Conservation (phyloP, 2,797 vertebrate species). For the Melanotaenia maccullochi region DNA sequence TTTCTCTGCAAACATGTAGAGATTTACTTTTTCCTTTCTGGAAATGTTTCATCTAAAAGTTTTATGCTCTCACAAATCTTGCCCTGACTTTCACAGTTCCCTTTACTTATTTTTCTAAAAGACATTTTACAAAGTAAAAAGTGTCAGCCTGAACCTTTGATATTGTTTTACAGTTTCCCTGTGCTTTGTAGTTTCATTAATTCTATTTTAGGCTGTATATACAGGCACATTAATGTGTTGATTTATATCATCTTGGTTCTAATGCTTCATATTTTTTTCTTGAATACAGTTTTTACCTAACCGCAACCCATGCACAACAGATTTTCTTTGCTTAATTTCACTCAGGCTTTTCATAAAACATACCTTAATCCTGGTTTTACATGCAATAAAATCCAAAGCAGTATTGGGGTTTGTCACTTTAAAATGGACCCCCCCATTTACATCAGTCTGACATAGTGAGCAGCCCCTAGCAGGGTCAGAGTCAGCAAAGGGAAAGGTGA, state of each 20-base stretch:
- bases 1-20: background rate
- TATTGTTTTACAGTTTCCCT: conserved; percentile 2
- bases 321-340: background rate
- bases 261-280: background rate
- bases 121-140: background rate
- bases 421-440: conserved; percentile 38
- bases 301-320: background rate
- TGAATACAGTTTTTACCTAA: background rate
- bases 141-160: conserved; percentile 2
- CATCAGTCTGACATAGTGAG: conserved; percentile 19
- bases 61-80: conserved; percentile 10
- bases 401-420: conserved; percentile 6
- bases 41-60: background rate
- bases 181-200: conserved; percentile 6
- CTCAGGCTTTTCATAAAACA: background rate
- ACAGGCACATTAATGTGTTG: background rate
- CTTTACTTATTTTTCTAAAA: background rate
- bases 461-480: conserved; percentile 45
- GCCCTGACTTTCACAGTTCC: background rate
- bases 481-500: conserved; percentile 65
- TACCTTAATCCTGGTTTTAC: conserved; percentile 1
- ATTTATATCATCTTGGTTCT: background rate
- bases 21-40: background rate
- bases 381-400: conserved; percentile 11
- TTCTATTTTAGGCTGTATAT: background rate